A percentile compares a stretch with the other conserved stretches of the same genome.
Evolutionary conservation across 2,113 vertebrate species (phyloP).

Genomic region (Gracilinanus agilis): DNA sequence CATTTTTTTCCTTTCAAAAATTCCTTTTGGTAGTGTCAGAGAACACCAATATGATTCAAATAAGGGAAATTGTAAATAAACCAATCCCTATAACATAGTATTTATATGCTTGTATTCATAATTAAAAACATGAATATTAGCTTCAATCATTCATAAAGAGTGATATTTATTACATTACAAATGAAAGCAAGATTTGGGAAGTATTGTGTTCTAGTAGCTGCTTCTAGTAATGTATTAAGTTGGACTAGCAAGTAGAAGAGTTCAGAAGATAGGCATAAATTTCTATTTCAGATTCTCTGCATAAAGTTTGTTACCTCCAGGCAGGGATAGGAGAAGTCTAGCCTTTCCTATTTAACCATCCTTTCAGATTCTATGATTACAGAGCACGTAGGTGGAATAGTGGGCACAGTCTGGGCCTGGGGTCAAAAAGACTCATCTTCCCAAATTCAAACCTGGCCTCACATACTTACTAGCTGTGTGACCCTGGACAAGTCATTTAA

Average conservation of each 20-base stretch:
- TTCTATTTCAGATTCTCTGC: background rate
- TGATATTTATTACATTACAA: background rate
- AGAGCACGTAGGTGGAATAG: too few species aligned
- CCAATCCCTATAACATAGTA: background rate
- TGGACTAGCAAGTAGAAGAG: background rate
- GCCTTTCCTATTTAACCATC: too few species aligned
- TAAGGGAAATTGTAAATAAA: background rate
- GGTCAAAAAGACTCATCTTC: too few species aligned
- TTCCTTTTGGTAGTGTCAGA: background rate
- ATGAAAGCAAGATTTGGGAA: background rate
- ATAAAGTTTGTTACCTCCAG: too few species aligned
- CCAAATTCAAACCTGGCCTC: too few species aligned
- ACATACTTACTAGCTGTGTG: too few species aligned
- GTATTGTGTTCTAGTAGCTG: background rate
- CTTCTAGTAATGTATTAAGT: background rate
- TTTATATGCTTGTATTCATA: background rate
- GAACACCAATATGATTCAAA: background rate
- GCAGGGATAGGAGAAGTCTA: too few species aligned
- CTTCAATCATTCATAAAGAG: background rate
- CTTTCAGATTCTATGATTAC: too few species aligned
- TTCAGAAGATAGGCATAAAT: background rate
- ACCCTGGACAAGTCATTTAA: too few species aligned
- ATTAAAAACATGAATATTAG: conserved; percentile 13
- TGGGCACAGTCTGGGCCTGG: too few species aligned
- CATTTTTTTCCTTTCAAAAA: conserved; percentile 3